phyloP scores from a whole-genome alignment of 2,113 vertebrate species.

The Philantomba maxwellii region DNA sequence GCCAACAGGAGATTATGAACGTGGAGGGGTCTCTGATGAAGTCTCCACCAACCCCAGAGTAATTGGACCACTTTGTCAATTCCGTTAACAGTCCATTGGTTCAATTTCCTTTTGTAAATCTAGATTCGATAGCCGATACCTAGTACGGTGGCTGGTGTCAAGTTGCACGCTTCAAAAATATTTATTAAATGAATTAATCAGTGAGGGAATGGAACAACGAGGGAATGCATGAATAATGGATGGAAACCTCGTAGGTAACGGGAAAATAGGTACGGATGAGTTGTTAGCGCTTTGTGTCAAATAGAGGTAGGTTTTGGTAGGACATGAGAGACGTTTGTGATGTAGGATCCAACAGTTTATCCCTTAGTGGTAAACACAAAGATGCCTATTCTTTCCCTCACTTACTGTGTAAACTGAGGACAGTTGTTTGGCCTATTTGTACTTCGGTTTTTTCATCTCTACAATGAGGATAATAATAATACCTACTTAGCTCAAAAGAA shows the following conservation, averaged over 20 bases:
- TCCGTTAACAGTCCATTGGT: slow-evolving; percentile 4
- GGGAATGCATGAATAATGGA: neutral
- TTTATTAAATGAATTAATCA: slow-evolving; percentile 36
- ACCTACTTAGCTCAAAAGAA: neutral
- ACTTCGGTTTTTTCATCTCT: neutral
- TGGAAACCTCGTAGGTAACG: neutral
- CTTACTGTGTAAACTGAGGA: neutral
- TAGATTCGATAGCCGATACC: neutral
- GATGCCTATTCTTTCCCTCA: neutral
- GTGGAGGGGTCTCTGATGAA: neutral
- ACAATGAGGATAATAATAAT: neutral
- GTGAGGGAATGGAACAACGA: neutral
- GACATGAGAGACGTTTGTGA: neutral
- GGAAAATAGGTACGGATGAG: neutral
- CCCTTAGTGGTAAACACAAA: neutral
- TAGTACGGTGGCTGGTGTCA: neutral
- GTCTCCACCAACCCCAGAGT: neutral
- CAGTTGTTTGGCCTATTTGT: neutral
- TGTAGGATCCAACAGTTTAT: neutral
- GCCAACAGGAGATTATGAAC: neutral
- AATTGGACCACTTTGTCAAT: slow-evolving; percentile 16
- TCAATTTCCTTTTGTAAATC: slow-evolving; percentile 35
- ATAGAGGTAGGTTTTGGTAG: neutral
- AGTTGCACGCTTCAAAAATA: neutral
- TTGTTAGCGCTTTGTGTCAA: neutral